These are phyloP conservation scores for Phyllostomus discolor DNA, from an alignment of 2,113 vertebrate genomes.

Conservation along the genomic window DNA sequence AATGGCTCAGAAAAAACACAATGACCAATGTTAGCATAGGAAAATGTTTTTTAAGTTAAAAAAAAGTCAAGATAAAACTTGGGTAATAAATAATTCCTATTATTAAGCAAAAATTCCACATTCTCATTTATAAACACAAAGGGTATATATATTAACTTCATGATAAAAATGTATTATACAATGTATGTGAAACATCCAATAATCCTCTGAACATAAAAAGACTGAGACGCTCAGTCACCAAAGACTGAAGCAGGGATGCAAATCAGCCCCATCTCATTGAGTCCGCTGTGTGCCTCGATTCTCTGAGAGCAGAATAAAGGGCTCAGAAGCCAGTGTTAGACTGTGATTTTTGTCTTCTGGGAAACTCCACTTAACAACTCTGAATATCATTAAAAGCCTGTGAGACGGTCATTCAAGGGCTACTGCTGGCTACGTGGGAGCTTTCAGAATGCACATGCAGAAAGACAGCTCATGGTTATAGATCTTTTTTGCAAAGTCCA, in stretches of 20 bases:
- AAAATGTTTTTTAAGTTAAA: slow-evolving; percentile 30
- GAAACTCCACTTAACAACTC: slow-evolving; percentile 67
- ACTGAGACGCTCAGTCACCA: slow-evolving; percentile 21
- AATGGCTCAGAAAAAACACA: background rate
- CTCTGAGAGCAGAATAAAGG: slow-evolving; percentile 60
- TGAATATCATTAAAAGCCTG: slow-evolving; percentile 69
- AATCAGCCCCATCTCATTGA: slow-evolving; percentile 39
- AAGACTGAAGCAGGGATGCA: slow-evolving; percentile 3
- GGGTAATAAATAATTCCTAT: background rate
- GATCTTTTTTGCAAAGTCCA: background rate
- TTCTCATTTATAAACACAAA: slow-evolving; percentile 45
- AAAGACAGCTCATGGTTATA: background rate
- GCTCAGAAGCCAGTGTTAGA: slow-evolving; percentile 45
- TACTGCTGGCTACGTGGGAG: background rate
- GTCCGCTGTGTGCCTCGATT: slow-evolving; percentile 38
- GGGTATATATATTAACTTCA: background rate
- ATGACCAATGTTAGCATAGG: background rate
- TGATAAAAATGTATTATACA: slow-evolving; percentile 33
- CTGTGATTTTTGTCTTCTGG: slow-evolving; percentile 68
- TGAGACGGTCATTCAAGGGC: slow-evolving; percentile 51
- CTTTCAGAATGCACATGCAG: slow-evolving; percentile 21
- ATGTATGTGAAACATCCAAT: background rate
- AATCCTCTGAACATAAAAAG: slow-evolving; percentile 24
- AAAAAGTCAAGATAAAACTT: background rate
- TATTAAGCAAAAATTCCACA: slow-evolving; percentile 41